A percentile compares a stretch with the other conserved stretches of the same genome.
These are phyloP conservation scores for Vulpes ferrilata DNA, from an alignment of 2,113 vertebrate genomes.

Conservation along the genomic window DNA sequence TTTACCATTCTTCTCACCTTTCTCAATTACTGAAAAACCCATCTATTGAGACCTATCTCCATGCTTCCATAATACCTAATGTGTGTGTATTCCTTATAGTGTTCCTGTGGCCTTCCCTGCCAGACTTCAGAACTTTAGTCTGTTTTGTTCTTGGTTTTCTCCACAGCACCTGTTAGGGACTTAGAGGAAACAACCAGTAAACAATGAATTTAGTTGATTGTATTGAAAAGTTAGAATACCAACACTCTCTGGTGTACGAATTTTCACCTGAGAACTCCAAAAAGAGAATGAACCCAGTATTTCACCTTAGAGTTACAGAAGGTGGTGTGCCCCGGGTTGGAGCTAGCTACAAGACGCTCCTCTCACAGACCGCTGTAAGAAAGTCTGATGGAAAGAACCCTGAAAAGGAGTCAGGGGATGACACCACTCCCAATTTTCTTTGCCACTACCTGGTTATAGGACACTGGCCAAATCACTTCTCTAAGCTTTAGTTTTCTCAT, in stretches of 20 bases:
- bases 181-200: slow-evolving; percentile 33
- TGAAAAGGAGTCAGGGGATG: neutral
- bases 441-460: neutral
- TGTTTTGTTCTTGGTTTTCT: slow-evolving; percentile 44
- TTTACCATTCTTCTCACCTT: neutral
- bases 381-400: neutral
- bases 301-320: neutral
- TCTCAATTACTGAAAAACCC: neutral
- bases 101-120: neutral
- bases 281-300: neutral
- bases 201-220: slow-evolving; percentile 30
- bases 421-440: neutral
- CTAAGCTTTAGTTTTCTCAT: slow-evolving; percentile 35
- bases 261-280: slow-evolving; percentile 11
- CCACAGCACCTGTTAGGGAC: neutral
- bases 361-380: neutral
- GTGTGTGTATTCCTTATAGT: neutral
- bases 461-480: neutral
- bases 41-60: neutral
- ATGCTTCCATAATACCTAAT: neutral
- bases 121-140: neutral
- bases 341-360: neutral
- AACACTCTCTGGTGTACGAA: neutral
- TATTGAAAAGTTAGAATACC: neutral
- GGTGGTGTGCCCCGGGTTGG: neutral